Percentiles rank a stretch among this genome's conserved stretches.
Conservation (phyloP, 2,113 vertebrate genomes). For the Bubalus kerabau region DNA sequence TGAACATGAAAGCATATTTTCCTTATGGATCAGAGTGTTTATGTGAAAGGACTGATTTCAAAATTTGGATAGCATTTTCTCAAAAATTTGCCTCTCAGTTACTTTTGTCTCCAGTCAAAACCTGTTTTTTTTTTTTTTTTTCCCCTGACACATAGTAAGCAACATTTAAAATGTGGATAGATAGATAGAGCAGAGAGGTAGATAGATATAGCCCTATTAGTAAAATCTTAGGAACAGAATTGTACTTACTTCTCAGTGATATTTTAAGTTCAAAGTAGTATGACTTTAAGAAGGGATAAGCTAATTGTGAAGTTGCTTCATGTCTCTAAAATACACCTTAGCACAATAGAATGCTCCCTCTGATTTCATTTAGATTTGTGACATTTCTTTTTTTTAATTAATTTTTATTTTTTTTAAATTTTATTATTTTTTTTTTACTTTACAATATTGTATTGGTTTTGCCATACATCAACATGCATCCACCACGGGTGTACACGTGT, state of each 20-base stretch:
- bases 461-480: too few relatives aligned
- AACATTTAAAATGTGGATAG: background rate
- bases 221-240: background rate
- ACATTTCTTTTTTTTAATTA: background rate
- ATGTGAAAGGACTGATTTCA: background rate
- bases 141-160: background rate
- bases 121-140: background rate
- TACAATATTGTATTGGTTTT: too few relatives aligned
- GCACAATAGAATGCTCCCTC: background rate
- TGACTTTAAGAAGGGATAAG: background rate
- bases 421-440: too few relatives aligned
- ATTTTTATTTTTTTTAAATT: too few relatives aligned
- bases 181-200: background rate
- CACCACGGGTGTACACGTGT: too few relatives aligned
- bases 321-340: background rate
- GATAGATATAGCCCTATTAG: background rate
- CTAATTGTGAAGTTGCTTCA: background rate
- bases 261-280: background rate
- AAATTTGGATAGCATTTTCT: background rate
- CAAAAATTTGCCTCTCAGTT: background rate
- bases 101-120: background rate
- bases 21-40: background rate
- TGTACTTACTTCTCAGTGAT: background rate
- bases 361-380: background rate
- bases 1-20: background rate